Conservation (phyloP, 2,888 invertebrate species). For the Drosophila emarginata region DNA sequence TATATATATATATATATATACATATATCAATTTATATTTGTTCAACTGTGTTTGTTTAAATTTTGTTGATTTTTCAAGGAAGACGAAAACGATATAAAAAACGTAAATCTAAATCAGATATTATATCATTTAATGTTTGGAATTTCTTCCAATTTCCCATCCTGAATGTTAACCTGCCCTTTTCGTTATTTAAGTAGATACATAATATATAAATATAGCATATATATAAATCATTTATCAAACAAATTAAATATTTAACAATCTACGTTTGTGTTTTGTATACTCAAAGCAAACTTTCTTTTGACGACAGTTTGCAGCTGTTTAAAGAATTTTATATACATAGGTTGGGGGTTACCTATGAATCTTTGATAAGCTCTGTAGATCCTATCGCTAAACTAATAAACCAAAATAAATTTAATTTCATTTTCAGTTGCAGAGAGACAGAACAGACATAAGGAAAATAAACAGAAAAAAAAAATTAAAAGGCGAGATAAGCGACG, state of each 20-base stretch:
- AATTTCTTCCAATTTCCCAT: too few relatives aligned
- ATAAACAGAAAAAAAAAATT: neutral
- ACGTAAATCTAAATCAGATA: neutral
- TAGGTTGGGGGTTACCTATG: conserved; percentile 14
- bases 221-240: neutral
- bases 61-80: neutral
- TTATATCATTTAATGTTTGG: neutral
- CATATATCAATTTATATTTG: neutral
- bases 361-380: conserved; percentile 25
- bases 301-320: conserved; percentile 27
- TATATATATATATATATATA: neutral
- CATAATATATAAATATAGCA: neutral
- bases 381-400: conserved; percentile 53
- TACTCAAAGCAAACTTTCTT: neutral
- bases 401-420: conserved; percentile 62
- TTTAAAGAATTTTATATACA: conserved; percentile 30
- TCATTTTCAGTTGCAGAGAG: conserved; percentile 51
- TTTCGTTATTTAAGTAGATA: neutral
- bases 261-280: conserved; percentile 1
- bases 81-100: too few relatives aligned
- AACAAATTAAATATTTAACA: neutral
- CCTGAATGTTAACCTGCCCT: neutral
- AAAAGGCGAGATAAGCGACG: neutral
- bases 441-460: conserved; percentile 36
- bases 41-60: neutral